These are phyloP conservation scores for Atlantisia rogersi DNA, from an alignment of 2,113 vertebrate genomes.

Conservation along the genomic window DNA sequence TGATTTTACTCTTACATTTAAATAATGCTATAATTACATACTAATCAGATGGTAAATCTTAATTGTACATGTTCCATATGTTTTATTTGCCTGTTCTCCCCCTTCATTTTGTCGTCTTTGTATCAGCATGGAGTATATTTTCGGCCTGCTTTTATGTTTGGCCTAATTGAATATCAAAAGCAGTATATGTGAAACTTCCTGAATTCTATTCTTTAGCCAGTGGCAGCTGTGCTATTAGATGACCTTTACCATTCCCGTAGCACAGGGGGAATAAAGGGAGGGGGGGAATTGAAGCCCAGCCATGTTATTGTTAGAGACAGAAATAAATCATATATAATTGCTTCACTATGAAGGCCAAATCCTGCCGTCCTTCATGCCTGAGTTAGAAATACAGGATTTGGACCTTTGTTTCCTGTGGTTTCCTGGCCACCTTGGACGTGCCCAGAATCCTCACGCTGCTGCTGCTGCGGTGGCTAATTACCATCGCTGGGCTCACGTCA, in stretches of 20 bases:
- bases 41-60: conserved; percentile 57
- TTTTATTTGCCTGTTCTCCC: conserved; percentile 30
- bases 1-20: conserved; percentile 54
- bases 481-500: background rate
- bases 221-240: conserved; percentile 53
- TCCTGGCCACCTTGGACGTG: conserved; percentile 44
- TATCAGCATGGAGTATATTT: conserved; percentile 41
- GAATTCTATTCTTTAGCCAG: conserved; percentile 35
- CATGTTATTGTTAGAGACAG: conserved; percentile 63
- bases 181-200: conserved; percentile 40
- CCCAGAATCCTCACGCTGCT: conserved; percentile 8
- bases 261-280: conserved; percentile 52
- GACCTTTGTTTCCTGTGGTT: conserved; percentile 59
- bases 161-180: conserved; percentile 51
- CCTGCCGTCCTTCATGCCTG: conserved; percentile 59
- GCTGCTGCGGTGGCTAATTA: conserved; percentile 36
- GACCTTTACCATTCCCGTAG: conserved; percentile 41
- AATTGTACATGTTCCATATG: conserved; percentile 41
- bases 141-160: conserved; percentile 46
- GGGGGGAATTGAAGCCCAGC: conserved; percentile 39
- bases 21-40: conserved; percentile 66
- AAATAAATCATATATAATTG: conserved; percentile 62
- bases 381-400: conserved; percentile 65
- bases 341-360: conserved; percentile 60
- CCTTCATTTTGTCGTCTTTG: conserved; percentile 48